phyloP scores from a whole-genome alignment of 1,140 invertebrate genomes.

The Leptonema lineaticorne region DNA sequence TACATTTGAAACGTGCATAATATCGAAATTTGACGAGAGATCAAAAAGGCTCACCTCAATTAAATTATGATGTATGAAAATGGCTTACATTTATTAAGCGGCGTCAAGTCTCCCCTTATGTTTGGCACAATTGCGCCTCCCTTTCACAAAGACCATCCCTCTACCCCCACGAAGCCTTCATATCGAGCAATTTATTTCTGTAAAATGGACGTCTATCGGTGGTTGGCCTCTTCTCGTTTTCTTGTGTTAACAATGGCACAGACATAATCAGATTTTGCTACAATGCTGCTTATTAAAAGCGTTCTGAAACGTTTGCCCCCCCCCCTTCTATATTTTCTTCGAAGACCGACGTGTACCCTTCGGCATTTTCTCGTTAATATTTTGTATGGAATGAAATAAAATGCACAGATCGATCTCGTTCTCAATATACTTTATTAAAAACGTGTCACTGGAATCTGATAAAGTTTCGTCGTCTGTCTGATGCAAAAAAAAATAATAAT shows the following conservation, averaged over 20 bases:
- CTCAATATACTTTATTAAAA: too few relatives aligned
- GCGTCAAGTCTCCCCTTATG: not conserved
- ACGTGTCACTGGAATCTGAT: too few relatives aligned
- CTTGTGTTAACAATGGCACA: constrained; percentile 9
- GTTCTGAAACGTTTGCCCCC: not conserved
- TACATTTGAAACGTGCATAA: too few relatives aligned
- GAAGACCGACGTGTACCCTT: too few relatives aligned
- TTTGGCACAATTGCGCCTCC: not conserved
- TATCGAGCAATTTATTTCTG: constrained; percentile 24
- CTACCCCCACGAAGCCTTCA: constrained; percentile 16
- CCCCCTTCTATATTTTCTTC: too few relatives aligned
- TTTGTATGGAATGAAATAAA: too few relatives aligned
- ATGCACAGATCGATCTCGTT: too few relatives aligned
- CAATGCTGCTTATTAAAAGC: constrained; percentile 23
- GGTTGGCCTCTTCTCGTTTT: not conserved
- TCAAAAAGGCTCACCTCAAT: constrained; percentile 2
- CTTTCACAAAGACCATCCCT: not conserved
- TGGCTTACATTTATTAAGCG: constrained; percentile 24
- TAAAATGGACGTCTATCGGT: not conserved
- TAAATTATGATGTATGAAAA: constrained; percentile 19
- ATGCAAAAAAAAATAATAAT: too few relatives aligned
- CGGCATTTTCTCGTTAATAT: too few relatives aligned
- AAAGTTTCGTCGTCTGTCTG: too few relatives aligned
- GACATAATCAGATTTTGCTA: constrained; percentile 24
- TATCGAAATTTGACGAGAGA: too few relatives aligned